Conservation (phyloP, 1,140 invertebrate genomes). For the Penaeus japonicus region DNA sequence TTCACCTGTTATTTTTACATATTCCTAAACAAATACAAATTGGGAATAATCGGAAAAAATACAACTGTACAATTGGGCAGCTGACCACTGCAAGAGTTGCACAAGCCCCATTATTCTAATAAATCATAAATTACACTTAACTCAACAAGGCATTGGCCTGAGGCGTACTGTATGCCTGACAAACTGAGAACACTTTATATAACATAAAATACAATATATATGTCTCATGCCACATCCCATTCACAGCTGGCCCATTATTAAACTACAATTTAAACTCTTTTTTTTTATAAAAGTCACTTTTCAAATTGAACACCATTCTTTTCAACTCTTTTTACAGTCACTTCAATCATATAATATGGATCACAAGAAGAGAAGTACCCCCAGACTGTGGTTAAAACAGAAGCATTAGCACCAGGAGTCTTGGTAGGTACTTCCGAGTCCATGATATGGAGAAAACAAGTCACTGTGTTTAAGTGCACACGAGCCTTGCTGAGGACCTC, state of each 20-base stretch:
- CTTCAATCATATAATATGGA: conserved; percentile 16
- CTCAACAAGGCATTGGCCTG: conserved; percentile 35
- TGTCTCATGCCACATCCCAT: not conserved
- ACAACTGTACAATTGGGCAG: conserved; percentile 33
- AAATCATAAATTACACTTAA: conserved; percentile 42
- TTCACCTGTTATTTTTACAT: not conserved
- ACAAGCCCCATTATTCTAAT: conserved; percentile 37
- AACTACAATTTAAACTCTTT: not conserved
- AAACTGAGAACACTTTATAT: conserved; percentile 20
- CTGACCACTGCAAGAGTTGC: conserved; percentile 17
- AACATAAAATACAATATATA: conserved; percentile 20
- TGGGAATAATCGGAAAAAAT: conserved; percentile 32
- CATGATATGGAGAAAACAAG: conserved; percentile 26
- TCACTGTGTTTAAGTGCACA: conserved; percentile 25
- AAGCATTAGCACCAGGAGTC: conserved; percentile 42
- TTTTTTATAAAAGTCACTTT: too few relatives aligned
- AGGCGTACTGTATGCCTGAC: conserved; percentile 31
- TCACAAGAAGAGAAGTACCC: conserved; percentile 20
- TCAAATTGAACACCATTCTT: not conserved
- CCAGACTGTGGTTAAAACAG: conserved; percentile 20
- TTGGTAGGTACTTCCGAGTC: conserved; percentile 24
- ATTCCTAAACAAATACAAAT: not conserved
- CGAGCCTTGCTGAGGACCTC: not conserved
- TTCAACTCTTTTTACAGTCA: not conserved
- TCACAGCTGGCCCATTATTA: not conserved